Evolutionary conservation across 2,888 invertebrate genomes (phyloP).

Genomic region (Phyto melanocephala): DNA sequence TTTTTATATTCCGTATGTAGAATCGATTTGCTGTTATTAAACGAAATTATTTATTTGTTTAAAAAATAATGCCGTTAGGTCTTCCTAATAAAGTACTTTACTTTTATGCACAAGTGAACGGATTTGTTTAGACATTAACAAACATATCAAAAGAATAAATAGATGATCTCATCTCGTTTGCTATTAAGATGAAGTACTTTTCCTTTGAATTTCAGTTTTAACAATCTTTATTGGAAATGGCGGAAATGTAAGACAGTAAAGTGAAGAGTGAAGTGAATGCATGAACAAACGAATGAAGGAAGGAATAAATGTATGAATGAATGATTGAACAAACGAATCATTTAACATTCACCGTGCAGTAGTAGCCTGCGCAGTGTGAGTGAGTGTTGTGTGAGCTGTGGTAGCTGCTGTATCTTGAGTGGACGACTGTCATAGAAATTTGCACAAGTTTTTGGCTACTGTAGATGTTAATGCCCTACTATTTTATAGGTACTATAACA

Average conservation of each 20-base stretch:
- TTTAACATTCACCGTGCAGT: slow-evolving; percentile 34
- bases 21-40: too few species aligned
- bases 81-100: slow-evolving; percentile 21
- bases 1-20: too few species aligned
- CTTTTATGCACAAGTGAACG: slow-evolving; percentile 41
- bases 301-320: slow-evolving; percentile 28
- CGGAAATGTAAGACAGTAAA: slow-evolving; percentile 51
- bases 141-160: slow-evolving; percentile 51
- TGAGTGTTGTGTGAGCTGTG: background rate
- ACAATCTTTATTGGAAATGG: slow-evolving; percentile 48
- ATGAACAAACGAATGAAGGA: slow-evolving; percentile 20
- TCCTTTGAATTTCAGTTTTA: slow-evolving; percentile 52
- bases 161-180: slow-evolving; percentile 49
- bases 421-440: slow-evolving; percentile 57
- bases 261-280: slow-evolving; percentile 44
- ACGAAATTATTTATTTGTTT: background rate
- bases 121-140: slow-evolving; percentile 28
- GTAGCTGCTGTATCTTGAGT: slow-evolving; percentile 22
- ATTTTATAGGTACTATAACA: background rate
- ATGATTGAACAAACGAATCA: slow-evolving; percentile 41
- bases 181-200: slow-evolving; percentile 46
- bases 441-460: slow-evolving; percentile 60
- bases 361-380: background rate
- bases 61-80: background rate
- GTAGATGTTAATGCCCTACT: slow-evolving; percentile 39